Evolutionary conservation across 2,113 vertebrate species (phyloP).

Genomic region (Carlito syrichta): DNA sequence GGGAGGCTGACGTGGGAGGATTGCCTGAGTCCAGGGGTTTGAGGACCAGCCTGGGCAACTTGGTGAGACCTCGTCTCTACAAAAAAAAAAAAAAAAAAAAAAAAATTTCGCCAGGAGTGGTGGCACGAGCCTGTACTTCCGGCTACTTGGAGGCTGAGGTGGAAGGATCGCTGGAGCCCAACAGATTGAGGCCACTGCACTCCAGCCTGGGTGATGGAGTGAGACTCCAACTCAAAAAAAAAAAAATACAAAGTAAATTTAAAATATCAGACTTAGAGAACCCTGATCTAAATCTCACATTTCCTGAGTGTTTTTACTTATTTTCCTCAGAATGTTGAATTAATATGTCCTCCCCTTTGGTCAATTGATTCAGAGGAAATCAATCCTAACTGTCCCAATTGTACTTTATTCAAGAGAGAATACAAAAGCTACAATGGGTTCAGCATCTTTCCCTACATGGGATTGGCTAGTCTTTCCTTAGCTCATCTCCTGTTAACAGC

Average conservation of each 20-base stretch:
- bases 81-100: too few relatives aligned
- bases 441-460: background rate
- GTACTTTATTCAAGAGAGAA: background rate
- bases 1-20: too few relatives aligned
- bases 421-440: background rate
- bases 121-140: too few relatives aligned
- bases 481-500: background rate
- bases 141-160: too few relatives aligned
- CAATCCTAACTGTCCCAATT: background rate
- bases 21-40: too few relatives aligned
- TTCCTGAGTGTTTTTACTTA: background rate
- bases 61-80: too few relatives aligned
- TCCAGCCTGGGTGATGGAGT: too few relatives aligned
- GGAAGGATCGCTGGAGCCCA: too few relatives aligned
- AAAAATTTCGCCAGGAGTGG: too few relatives aligned
- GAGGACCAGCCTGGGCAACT: too few relatives aligned
- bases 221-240: too few relatives aligned
- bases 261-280: background rate
- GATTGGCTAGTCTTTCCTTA: background rate
- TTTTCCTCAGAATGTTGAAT: background rate
- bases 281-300: background rate
- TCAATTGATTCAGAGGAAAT: slow-evolving; percentile 8
- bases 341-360: background rate
- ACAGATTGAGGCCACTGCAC: too few relatives aligned
- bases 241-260: slow-evolving; percentile 19